Evolutionary conservation across 2,888 invertebrate species (phyloP), one percentile per base, ranked within the genome.

Genomic region (Cyclophora albipunctata): DNA sequence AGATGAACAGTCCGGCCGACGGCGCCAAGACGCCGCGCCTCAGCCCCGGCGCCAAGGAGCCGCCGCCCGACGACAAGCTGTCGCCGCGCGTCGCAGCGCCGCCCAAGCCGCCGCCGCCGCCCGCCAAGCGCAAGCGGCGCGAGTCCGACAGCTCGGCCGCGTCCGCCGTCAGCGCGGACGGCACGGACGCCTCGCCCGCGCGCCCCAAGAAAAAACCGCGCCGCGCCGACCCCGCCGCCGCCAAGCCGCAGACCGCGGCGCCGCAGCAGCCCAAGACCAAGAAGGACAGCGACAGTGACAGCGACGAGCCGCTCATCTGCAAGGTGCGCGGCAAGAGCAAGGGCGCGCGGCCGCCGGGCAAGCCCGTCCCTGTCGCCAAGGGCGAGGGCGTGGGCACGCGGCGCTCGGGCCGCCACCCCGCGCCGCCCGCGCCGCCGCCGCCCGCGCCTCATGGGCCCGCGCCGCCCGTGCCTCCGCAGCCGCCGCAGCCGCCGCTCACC

Each of bases 221-320:
- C 7, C 66, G 76, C 5, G 55, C 70, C n/a, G 91, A 80, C 79
- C 89, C 65, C 81, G 89, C 71, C 82, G 90, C 87, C 83, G 90
- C 72, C 90, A 66, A 80, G 90, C 20, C 65, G 73, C 65, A 66
- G 6, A 70, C 75, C 66, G 84, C 84, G 89, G 60, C 75, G 89
- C 62, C 84, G 90, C 62, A 77, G 60, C 62, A 40, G 69, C 84
- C 71, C 70, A 87, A 88, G 80, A 71, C 84, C 66, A 84, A 90
- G 64, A 91, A 92, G 70, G 94, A 94, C 64, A 92, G 92, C 42
- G 92, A 92, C 67, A 95, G 95, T 47, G 95, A 95, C 70, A 93
- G 93, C 58, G 95, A 95, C 75, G 95, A 95, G 80, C 95, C 95
- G 50, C 84, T 95, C 53, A 93, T 94, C 59, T 92, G 93, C 63